Evolutionary conservation across 53 echinoderm and acorn worm species (phyloP).

Genomic region (Holothuria scabra): DNA sequence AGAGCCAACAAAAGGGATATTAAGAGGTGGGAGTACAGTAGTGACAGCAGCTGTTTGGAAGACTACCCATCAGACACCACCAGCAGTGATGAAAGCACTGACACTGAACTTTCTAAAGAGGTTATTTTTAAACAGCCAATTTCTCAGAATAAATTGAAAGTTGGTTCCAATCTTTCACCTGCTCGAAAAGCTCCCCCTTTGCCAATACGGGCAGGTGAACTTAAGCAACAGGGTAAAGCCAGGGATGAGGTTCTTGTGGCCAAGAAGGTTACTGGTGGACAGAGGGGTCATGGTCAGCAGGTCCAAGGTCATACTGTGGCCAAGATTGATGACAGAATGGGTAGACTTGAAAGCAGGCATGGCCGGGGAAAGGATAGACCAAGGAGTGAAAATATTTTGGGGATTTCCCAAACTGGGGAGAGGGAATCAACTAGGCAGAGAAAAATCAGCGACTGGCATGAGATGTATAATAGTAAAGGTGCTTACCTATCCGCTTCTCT

Average conservation of each 20-base stretch:
- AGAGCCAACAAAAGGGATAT: background rate
- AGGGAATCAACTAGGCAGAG: background rate
- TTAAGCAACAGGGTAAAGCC: no score
- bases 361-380: background rate
- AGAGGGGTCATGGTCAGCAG: no score
- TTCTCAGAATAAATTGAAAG: background rate
- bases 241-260: no score
- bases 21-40: constrained; percentile 29
- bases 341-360: background rate
- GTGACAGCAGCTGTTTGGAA: constrained; percentile 11
- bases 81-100: background rate
- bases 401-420: background rate
- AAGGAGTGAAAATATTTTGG: background rate
- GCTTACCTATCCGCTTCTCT: no score
- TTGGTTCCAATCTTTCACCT: background rate
- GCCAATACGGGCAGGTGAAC: background rate
- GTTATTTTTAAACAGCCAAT: background rate
- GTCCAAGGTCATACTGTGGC: background rate
- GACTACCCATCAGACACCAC: background rate
- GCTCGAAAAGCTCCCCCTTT: constrained; percentile 28
- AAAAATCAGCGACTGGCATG: constrained; percentile 10
- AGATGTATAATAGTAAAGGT: background rate
- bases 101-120: background rate
- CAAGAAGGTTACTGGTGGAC: no score
- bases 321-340: background rate